Evolutionary conservation across 37 sponge, comb jelly and placozoan genomes (phyloP).

Genomic region (Geodia barretti): DNA sequence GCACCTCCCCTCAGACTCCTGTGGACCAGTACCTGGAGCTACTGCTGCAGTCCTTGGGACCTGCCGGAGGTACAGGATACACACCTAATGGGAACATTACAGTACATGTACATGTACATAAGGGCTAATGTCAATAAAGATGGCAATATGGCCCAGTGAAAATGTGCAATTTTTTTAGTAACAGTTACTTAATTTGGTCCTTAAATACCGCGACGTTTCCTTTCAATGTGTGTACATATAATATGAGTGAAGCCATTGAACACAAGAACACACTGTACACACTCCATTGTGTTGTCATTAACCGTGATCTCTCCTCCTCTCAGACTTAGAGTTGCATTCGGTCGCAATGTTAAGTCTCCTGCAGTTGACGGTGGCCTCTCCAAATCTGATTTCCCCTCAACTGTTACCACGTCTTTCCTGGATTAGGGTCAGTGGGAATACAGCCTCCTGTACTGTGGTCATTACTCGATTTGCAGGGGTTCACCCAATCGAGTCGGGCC

Average conservation of each 20-base stretch:
- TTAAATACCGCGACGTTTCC: too few species aligned
- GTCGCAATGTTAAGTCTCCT: constrained; percentile 56
- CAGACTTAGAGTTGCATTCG: constrained; percentile 58
- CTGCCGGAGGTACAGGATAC: constrained; percentile 54
- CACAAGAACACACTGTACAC: too few species aligned
- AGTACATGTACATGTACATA: background rate
- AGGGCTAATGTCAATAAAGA: too few species aligned
- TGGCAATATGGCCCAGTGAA: background rate
- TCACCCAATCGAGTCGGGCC: constrained; percentile 47
- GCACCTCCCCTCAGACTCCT: background rate
- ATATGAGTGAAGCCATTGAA: too few species aligned
- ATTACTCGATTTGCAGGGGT: constrained; percentile 25
- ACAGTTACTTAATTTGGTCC: too few species aligned
- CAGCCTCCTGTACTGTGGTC: too few species aligned
- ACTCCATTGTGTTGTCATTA: too few species aligned
- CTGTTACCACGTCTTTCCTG: constrained; percentile 15
- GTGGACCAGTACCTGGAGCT: constrained; percentile 41
- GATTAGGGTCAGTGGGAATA: constrained; percentile 46
- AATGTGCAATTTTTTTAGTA: background rate
- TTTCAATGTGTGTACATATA: too few species aligned
- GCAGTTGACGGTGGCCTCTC: constrained; percentile 40
- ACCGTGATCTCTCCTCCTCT: background rate
- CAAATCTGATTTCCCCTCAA: background rate
- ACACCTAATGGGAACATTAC: too few species aligned
- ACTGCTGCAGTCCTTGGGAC: constrained; percentile 57